Evolutionary conservation across 1,140 invertebrate species (phyloP), one percentile per base, ranked within the genome.

Genomic region (Drosophila equinoxialis): DNA sequence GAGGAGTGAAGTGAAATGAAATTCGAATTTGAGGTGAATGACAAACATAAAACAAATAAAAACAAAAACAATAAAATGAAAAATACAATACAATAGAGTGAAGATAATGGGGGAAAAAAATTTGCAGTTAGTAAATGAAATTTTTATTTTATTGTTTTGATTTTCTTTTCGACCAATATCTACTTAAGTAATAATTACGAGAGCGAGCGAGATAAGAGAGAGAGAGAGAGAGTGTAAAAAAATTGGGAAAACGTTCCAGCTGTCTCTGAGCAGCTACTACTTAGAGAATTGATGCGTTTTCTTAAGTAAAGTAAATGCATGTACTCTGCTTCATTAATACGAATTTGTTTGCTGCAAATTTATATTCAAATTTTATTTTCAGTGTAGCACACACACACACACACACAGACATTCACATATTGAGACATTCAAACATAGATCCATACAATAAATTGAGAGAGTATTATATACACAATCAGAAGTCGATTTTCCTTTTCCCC

Each of bases 301-400:
- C 72, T 65, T 75, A 69, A 72, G 58, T 68, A 69, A 84, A 84
- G 80, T 87, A 87, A 87, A 87, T 87, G 84, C 76, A 89, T 87
- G 84, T 87, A 87, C 84, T 87, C 84, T 77, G 79, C 73, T 70
- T 77, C 70, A 69, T 79, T 63, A 71, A 65, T 65, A 62, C 42
- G 74, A 68, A 61, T 60, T 68, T 62, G 42, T 51, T 68, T 71
- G 79, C 84, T 87, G 83, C 76, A 89, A 89, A 67, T 59, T 70
- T 68, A 68, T 74, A 51, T 48, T 23, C 0, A 51, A 51, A 20
- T 17, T 51, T 20, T 48, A 17, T 20, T 48, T 70, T 68, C 70
- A 73, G 61, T 76, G 76, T 79, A 65, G 20, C 51, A 74, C 37
- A 64, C 37, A 63, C 37, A 59, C 61, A 72, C 37, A 30, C 35